Evolutionary conservation across 2,888 invertebrate genomes (phyloP).

Genomic region (Liposcelis brunnea): DNA sequence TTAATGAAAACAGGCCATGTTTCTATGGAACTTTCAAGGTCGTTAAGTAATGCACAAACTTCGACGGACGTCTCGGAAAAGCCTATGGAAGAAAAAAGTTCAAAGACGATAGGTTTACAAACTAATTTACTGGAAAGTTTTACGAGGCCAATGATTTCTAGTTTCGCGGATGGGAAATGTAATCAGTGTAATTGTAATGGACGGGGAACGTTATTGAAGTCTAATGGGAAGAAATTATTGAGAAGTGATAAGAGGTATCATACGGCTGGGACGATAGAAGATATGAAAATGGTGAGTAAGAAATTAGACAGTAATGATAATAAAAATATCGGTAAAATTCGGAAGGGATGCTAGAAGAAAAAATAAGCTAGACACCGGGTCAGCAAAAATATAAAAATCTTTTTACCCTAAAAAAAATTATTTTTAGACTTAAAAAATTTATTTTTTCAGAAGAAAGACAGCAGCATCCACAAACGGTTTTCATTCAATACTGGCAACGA

Average conservation of each 20-base stretch:
- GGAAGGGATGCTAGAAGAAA: too few relatives aligned
- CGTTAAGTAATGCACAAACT: conserved; percentile 23
- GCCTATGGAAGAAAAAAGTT: conserved; percentile 1
- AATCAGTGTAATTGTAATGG: conserved; percentile 13
- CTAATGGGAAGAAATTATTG: conserved; percentile 29
- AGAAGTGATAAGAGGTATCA: conserved; percentile 37
- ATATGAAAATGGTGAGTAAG: conserved; percentile 29
- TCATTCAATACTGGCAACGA: conserved; percentile 37
- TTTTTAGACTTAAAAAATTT: too few relatives aligned
- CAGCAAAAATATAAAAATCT: too few relatives aligned
- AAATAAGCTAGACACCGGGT: too few relatives aligned
- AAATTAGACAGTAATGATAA: too few relatives aligned
- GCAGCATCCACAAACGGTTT: conserved; percentile 39
- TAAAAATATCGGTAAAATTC: too few relatives aligned
- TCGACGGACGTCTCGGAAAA: conserved; percentile 10
- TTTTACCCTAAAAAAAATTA: too few relatives aligned
- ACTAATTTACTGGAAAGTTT: too few relatives aligned
- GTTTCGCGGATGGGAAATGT: too few relatives aligned
- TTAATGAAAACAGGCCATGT: conserved; percentile 64
- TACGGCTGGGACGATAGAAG: conserved; percentile 48
- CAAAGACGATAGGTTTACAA: too few relatives aligned
- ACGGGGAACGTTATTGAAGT: conserved; percentile 24
- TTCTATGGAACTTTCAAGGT: conserved; percentile 27
- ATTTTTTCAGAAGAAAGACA: conserved; percentile 27
- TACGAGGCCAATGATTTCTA: too few relatives aligned